Evolutionary conservation across 2,113 vertebrate genomes (phyloP).

Genomic region (Phoxinus phoxinus): DNA sequence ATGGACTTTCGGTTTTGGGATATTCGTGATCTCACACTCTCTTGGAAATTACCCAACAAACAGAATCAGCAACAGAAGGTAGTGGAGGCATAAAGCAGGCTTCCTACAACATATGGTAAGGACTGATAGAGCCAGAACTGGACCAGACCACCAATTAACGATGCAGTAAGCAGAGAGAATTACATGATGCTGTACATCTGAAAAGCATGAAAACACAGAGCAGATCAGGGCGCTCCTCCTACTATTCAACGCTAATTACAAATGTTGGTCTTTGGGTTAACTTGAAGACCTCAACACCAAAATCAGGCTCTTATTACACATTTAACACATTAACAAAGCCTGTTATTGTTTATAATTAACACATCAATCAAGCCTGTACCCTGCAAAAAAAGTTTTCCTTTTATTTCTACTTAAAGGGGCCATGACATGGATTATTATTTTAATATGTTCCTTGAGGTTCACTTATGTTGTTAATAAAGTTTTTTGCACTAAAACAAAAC

Average conservation of each 20-base stretch:
- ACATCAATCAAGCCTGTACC: not conserved
- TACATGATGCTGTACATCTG: slow-evolving; percentile 1
- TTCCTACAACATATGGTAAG: slow-evolving; percentile 2
- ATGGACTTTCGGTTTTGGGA: not conserved
- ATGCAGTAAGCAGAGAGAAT: not conserved
- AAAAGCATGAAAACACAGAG: slow-evolving; percentile 1
- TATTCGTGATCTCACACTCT: not conserved
- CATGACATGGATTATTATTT: too few relatives aligned
- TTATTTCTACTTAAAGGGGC: not conserved
- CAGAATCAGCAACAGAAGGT: slow-evolving; percentile 18
- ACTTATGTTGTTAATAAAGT: too few relatives aligned
- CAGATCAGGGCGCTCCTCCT: not conserved
- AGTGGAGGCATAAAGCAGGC: not conserved
- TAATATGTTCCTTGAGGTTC: too few relatives aligned
- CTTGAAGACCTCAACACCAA: not conserved
- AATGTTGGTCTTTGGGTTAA: not conserved
- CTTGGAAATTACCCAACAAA: slow-evolving; percentile 19
- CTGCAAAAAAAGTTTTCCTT: not conserved
- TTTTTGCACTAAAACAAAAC: too few relatives aligned
- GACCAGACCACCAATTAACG: not conserved
- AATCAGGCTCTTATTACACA: slow-evolving; percentile 2
- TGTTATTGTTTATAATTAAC: not conserved
- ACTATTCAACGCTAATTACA: slow-evolving; percentile 17
- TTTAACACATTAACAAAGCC: not conserved
- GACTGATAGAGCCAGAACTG: not conserved